Conservation (phyloP, 2,113 vertebrate species). For the Oryzias curvinotus region DNA sequence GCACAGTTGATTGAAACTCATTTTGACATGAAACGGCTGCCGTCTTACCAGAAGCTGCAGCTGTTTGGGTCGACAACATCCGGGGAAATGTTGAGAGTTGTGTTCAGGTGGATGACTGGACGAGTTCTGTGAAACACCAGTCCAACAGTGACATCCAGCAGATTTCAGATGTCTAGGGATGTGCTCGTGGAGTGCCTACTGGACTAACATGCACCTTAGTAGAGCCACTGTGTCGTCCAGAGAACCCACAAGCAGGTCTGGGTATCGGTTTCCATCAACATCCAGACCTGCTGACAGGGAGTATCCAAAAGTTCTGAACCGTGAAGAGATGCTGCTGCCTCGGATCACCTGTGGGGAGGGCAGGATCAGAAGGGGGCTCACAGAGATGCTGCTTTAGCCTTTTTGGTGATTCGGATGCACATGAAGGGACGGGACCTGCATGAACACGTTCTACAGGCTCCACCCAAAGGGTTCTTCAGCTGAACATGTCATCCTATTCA, state of each 20-base stretch:
- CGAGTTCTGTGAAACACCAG: constrained; percentile 55
- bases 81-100: constrained; percentile 60
- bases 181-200: not conserved
- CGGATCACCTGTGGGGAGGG: constrained; percentile 60
- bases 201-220: constrained; percentile 75
- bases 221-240: constrained; percentile 80
- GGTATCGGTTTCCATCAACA: constrained; percentile 85
- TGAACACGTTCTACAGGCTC: too few relatives aligned
- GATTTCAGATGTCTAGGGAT: too few relatives aligned
- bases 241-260: constrained; percentile 88
- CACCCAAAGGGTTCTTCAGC: too few relatives aligned
- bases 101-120: constrained; percentile 67
- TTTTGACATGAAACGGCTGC: not conserved
- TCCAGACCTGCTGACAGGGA: constrained; percentile 86
- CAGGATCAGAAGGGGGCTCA: too few relatives aligned
- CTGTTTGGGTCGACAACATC: constrained; percentile 33
- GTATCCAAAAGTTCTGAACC: constrained; percentile 85
- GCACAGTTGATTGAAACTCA: not conserved
- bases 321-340: constrained; percentile 68
- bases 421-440: too few relatives aligned
- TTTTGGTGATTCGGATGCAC: too few relatives aligned
- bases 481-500: too few relatives aligned
- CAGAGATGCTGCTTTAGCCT: too few relatives aligned
- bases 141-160: not conserved
- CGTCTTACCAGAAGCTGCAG: constrained; percentile 69